Percentiles rank a stretch among this genome's conserved stretches.
Evolutionary conservation across 2,113 vertebrate species (phyloP).

Genomic region (Collichthys lucidus): DNA sequence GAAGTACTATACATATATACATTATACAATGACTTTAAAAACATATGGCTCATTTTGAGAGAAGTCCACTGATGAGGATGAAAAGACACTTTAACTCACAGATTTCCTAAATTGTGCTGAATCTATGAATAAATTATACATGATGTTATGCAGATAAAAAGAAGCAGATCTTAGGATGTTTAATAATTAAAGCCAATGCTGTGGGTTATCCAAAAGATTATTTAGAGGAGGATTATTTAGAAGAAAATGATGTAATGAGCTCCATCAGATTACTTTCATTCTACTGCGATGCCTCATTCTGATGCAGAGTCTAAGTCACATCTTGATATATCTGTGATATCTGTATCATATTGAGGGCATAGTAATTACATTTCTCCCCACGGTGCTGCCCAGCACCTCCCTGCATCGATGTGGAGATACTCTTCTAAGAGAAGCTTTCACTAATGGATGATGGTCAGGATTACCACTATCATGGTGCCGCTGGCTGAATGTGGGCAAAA

Average conservation of each 20-base stretch:
- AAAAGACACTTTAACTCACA: background rate
- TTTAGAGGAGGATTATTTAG: background rate
- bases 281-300: background rate
- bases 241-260: background rate
- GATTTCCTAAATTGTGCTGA: background rate
- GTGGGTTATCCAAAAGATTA: background rate
- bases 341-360: constrained; percentile 55
- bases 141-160: constrained; percentile 4
- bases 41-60: background rate
- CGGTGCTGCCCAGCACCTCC: constrained; percentile 31
- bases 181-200: background rate
- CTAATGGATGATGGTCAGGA: constrained; percentile 60
- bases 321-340: constrained; percentile 48
- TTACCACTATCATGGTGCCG: constrained; percentile 50
- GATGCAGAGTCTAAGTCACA: constrained; percentile 24
- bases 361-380: constrained; percentile 53
- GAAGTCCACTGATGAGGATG: background rate
- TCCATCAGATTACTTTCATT: background rate
- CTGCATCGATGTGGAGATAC: constrained; percentile 40
- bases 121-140: constrained; percentile 8
- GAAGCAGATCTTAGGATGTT: background rate
- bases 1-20: background rate
- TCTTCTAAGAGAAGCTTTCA: constrained; percentile 46
- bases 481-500: constrained; percentile 68
- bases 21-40: background rate